Conservation (phyloP, 1,140 invertebrate genomes). For the Leptoteleia sp. region DNA sequence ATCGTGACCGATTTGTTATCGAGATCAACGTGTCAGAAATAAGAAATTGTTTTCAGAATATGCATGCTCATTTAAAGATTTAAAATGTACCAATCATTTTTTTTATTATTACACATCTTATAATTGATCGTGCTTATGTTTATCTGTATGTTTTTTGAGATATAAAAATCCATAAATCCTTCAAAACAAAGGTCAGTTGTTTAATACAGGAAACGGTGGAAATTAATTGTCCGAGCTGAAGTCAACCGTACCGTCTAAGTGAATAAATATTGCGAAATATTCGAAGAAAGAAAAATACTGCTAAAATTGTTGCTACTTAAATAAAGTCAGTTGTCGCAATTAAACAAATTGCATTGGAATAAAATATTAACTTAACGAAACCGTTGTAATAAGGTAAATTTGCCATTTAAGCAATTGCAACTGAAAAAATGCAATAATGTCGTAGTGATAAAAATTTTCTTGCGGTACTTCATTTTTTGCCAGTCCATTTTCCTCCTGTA, state of each 20-base stretch:
- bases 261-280: background rate
- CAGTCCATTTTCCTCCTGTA: too few relatives aligned
- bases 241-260: slow-evolving; percentile 12
- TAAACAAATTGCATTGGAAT: too few relatives aligned
- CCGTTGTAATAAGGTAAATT: too few relatives aligned
- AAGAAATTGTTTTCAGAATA: background rate
- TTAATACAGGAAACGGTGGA: slow-evolving; percentile 11
- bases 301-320: too few relatives aligned
- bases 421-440: too few relatives aligned
- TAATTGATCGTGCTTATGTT: background rate
- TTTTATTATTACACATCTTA: background rate
- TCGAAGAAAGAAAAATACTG: too few relatives aligned
- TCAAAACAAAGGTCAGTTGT: slow-evolving; percentile 2
- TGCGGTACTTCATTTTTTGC: too few relatives aligned
- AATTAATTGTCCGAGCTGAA: slow-evolving; percentile 15
- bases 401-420: too few relatives aligned
- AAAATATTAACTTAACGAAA: too few relatives aligned
- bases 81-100: background rate
- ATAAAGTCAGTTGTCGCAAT: too few relatives aligned
- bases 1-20: background rate
- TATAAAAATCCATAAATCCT: background rate
- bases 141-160: background rate
- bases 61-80: background rate
- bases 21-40: background rate
- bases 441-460: too few relatives aligned